A percentile compares a stretch with the other conserved stretches of the same genome.
phyloP scores from a whole-genome alignment of 2,888 invertebrate genomes.

The Ditula angustiorana region DNA sequence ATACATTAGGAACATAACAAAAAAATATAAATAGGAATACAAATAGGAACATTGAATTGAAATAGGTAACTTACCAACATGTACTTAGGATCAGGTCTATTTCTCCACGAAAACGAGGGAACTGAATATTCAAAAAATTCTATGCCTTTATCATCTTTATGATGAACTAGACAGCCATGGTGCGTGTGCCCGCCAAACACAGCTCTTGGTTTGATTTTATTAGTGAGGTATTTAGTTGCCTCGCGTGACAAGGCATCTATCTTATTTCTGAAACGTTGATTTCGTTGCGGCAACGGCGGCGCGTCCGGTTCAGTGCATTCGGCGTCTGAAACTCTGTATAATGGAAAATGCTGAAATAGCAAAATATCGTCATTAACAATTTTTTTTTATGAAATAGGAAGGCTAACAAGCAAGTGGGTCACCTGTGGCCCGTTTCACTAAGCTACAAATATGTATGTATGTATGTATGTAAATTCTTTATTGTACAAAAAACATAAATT shows the following conservation, averaged over 20 bases:
- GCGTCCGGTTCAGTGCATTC: constrained; percentile 93
- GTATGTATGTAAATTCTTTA: no score
- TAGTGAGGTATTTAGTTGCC: constrained; percentile 88
- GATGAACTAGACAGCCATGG: constrained; percentile 91
- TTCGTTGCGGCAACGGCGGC: constrained; percentile 89
- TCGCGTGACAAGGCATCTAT: constrained; percentile 95
- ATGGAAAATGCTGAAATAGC: constrained; percentile 94
- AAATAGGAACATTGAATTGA: not conserved
- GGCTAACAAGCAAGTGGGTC: no score
- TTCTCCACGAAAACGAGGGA: constrained; percentile 98
- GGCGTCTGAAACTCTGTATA: constrained; percentile 94
- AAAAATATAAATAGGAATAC: not conserved
- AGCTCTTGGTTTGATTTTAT: constrained; percentile 89
- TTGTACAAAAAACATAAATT: no score
- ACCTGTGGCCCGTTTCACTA: no score
- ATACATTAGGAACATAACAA: not conserved
- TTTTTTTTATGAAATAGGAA: not conserved
- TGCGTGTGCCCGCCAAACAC: constrained; percentile 97
- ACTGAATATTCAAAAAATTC: constrained; percentile 91
- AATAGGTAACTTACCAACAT: constrained; percentile 88
- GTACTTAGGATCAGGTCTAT: constrained; percentile 96
- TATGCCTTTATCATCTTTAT: constrained; percentile 63
- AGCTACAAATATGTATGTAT: no score
- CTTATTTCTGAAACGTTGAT: constrained; percentile 90
- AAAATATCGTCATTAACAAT: not conserved